phyloP scores from a whole-genome alignment of 2,888 invertebrate genomes.

The Pseudeuparius sepicola region DNA sequence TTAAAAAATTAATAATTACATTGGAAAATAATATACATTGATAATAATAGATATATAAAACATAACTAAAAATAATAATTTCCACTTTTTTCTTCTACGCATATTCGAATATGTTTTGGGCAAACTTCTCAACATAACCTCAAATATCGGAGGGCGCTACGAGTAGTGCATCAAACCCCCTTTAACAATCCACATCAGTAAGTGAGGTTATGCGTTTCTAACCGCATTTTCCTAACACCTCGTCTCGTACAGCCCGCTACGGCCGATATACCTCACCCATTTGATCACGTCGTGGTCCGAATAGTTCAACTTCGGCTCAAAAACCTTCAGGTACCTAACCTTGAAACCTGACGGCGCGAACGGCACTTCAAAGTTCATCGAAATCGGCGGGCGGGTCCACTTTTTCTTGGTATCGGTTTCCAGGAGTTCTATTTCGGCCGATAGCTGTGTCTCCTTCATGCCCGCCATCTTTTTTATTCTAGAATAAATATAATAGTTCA shows the following conservation, averaged over 20 bases:
- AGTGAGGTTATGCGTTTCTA: too few species aligned
- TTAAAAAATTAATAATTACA: too few species aligned
- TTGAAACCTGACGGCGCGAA: conserved; percentile 99
- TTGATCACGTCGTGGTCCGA: conserved; percentile 99
- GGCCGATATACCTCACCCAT: conserved; percentile 99
- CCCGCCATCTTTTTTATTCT: conserved; percentile 89
- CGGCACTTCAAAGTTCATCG: conserved; percentile 99
- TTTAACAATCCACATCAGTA: too few species aligned
- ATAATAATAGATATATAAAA: too few species aligned
- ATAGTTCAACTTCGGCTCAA: conserved; percentile 98
- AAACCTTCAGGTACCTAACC: conserved; percentile 98
- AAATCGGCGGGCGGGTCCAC: conserved; percentile 99
- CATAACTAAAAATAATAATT: too few species aligned
- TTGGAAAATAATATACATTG: too few species aligned
- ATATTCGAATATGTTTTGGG: too few species aligned
- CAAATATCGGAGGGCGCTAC: too few species aligned
- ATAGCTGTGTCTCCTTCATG: conserved; percentile 99
- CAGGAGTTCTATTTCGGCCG: conserved; percentile 96
- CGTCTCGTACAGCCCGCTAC: conserved; percentile 98
- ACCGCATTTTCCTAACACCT: too few species aligned
- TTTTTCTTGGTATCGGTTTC: conserved; percentile 99
- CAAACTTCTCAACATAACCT: too few species aligned
- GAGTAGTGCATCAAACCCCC: too few species aligned
- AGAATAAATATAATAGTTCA: conserved; percentile 18
- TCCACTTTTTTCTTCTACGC: too few species aligned